A percentile compares a stretch with the other conserved stretches of the same genome.
phyloP scores from a whole-genome alignment of 2,113 vertebrate species.

The Rhipidura dahli region DNA sequence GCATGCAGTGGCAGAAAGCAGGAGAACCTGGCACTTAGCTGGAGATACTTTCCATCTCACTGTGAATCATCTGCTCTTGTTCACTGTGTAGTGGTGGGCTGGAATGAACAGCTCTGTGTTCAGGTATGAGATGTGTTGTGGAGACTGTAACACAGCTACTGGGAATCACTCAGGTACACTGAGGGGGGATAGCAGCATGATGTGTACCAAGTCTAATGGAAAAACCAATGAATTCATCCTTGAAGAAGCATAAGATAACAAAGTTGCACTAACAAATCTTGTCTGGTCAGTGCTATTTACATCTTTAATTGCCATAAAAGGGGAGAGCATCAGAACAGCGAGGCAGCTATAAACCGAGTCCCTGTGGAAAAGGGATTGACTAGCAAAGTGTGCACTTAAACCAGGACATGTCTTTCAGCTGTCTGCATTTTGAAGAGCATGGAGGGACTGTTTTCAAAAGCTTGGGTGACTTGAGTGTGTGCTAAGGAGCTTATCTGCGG shows the following conservation, averaged over 20 bases:
- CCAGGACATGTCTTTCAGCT: neutral
- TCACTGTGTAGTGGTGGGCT: neutral
- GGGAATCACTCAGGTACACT: neutral
- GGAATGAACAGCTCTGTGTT: neutral
- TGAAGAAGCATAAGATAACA: neutral
- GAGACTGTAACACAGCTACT: neutral
- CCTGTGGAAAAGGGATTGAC: neutral
- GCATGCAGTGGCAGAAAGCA: neutral
- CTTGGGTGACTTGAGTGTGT: neutral
- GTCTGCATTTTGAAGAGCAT: neutral
- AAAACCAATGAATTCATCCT: neutral
- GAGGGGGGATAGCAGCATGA: neutral
- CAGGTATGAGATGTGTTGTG: neutral
- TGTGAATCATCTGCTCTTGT: neutral
- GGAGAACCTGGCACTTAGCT: neutral
- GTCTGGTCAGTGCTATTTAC: neutral
- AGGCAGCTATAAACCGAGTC: accelerated
- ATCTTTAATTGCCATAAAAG: neutral
- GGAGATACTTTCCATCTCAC: neutral
- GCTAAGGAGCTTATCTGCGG: neutral
- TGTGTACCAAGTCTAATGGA: neutral
- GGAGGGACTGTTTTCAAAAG: neutral
- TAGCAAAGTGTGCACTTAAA: neutral
- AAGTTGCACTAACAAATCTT: neutral
- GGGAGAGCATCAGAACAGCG: accelerated